Base-by-base conservation (phyloP, 2,797 vertebrate genomes). In the Aeoliscus strigatus region DNA sequence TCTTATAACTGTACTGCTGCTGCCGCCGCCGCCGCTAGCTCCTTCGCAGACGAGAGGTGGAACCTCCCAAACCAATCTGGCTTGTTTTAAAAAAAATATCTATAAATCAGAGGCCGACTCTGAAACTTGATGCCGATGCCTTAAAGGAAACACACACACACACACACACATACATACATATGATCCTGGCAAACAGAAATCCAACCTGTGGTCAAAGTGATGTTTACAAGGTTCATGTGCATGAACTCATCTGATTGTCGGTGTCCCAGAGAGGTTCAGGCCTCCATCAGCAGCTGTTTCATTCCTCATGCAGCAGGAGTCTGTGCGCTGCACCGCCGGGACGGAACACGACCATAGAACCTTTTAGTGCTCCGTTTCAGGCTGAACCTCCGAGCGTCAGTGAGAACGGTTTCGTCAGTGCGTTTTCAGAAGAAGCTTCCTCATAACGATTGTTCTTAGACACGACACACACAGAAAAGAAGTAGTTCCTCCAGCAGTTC, bases 191-290 rank as follows among this genome's bases (percentile, higher is more conserved):
- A 59, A 80, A 73, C 65, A 57, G 61, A 68, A 72, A 73, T 59
- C 39, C 49, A 73, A 66, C 66, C 62, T 75, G 75, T 50, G 18
- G 6, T 21, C n/a, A n/a, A n/a, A n/a, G 51, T 60, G 54, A 68
- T 80, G 79, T 85, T 84, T 81, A 82, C 80, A 79, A 81, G 56
- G 65, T 80, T 82, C 77, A 68, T 80, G 73, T 82, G 84, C 82
- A 77, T 82, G 82, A 80, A 61, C 55, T 56, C 46, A 75, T 75
- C 74, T 80, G 79, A 83, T 83, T 82, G 79, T 86, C 66, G 51
- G 12, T 39, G 50, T 73, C 61, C 69, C 57, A 16, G 63, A 60
- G 54, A 64, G 61, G 66, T 68, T 67, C 68, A 66, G 70, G 54
- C 65, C 63, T 57, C 58, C 44, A 36, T 70, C n/a, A n/a, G n/a